A percentile compares a stretch with the other conserved stretches of the same genome.
These are phyloP conservation scores for Pangasianodon gigas DNA, from an alignment of 2,113 vertebrate genomes.

Conservation along the genomic window DNA sequence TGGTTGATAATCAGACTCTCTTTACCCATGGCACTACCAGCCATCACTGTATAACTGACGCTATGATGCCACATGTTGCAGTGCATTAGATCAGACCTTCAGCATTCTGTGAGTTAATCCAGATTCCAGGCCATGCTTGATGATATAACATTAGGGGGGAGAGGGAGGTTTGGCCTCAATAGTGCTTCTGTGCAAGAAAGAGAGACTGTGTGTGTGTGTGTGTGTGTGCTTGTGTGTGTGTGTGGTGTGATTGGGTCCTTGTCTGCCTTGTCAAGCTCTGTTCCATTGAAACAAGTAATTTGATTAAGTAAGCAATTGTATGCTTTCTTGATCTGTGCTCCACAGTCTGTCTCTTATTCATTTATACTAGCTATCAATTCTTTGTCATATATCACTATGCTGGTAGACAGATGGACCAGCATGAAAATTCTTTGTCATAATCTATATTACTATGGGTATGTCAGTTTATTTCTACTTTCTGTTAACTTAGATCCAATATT, in stretches of 20 bases:
- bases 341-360: slow-evolving; percentile 51
- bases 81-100: not conserved
- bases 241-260: slow-evolving; percentile 67
- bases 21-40: not conserved
- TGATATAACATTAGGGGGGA: slow-evolving; percentile 67
- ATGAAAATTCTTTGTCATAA: not conserved
- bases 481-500: not conserved
- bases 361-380: slow-evolving; percentile 15
- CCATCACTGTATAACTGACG: not conserved
- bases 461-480: not conserved
- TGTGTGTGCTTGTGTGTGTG: not conserved
- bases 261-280: slow-evolving; percentile 63
- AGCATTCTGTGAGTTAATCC: slow-evolving; percentile 56
- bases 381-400: not conserved
- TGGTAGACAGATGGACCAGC: not conserved
- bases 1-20: not conserved
- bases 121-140: slow-evolving; percentile 66
- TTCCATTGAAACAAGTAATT: slow-evolving; percentile 70
- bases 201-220: not conserved
- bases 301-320: slow-evolving; percentile 70
- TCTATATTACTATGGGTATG: not conserved
- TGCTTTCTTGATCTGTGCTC: slow-evolving; percentile 47
- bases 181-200: slow-evolving; percentile 66
- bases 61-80: not conserved
- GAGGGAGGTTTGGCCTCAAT: slow-evolving; percentile 61